A percentile compares a stretch with the other conserved stretches of the same genome.
These are phyloP conservation scores for Lydus trimaculatus DNA, from an alignment of 2,888 invertebrate species.

Conservation along the genomic window DNA sequence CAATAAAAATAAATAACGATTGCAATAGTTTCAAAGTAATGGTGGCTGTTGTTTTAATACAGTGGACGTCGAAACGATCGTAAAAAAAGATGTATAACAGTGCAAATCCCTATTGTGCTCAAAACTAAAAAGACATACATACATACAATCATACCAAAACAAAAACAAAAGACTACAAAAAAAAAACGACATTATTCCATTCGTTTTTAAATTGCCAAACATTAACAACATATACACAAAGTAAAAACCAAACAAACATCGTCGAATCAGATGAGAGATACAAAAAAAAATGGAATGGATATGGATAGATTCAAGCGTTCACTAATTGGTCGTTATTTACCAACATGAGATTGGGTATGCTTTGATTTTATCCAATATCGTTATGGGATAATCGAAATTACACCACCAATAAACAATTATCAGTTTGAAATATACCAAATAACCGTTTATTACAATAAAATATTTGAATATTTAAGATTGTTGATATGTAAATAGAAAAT, in stretches of 20 bases:
- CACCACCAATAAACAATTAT: not conserved
- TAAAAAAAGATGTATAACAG: constrained; percentile 19
- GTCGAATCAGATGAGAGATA: not conserved
- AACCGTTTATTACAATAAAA: not conserved
- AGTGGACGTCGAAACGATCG: constrained; percentile 5
- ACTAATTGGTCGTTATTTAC: constrained; percentile 15
- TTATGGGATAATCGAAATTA: not conserved
- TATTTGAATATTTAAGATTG: no score
- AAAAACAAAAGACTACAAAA: constrained; percentile 43
- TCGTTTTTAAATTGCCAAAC: constrained; percentile 16
- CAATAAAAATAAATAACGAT: constrained; percentile 4
- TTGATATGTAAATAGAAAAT: constrained; percentile 32
- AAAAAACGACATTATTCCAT: constrained; percentile 40
- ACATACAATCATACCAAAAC: not conserved
- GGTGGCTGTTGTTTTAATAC: not conserved
- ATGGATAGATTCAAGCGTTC: constrained; percentile 6
- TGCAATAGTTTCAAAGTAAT: constrained; percentile 4
- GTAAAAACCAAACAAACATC: constrained; percentile 9
- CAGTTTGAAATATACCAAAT: no score
- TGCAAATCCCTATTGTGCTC: constrained; percentile 9
- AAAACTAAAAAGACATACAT: constrained; percentile 5
- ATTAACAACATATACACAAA: constrained; percentile 14
- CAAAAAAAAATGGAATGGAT: not conserved
- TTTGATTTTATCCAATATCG: not conserved
- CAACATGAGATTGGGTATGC: not conserved